Evolutionary conservation across 2,888 invertebrate genomes (phyloP).

Genomic region (Oligia fasciuncula): DNA sequence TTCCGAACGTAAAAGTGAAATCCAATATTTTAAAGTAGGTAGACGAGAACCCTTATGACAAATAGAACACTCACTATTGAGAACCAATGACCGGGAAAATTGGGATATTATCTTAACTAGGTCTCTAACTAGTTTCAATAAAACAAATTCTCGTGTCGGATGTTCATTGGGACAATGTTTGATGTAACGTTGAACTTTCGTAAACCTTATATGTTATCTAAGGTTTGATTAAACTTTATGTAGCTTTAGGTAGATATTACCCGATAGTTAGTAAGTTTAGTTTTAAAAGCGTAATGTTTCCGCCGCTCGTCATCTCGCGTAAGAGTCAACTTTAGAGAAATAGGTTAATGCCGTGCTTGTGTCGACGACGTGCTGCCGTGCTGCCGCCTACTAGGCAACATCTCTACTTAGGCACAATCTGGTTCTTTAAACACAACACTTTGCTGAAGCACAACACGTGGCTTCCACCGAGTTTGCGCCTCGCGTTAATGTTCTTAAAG

Average conservation of each 20-base stretch:
- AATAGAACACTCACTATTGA: slow-evolving; percentile 68
- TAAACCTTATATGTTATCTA: slow-evolving; percentile 21
- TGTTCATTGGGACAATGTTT: slow-evolving; percentile 54
- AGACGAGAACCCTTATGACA: slow-evolving; percentile 61
- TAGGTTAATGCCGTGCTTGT: slow-evolving; percentile 57
- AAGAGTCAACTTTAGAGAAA: slow-evolving; percentile 49
- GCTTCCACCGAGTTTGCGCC: slow-evolving; percentile 23
- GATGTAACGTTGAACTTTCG: slow-evolving; percentile 31
- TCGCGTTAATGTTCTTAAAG: slow-evolving; percentile 41
- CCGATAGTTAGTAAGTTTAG: slow-evolving; percentile 23
- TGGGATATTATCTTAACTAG: slow-evolving; percentile 73
- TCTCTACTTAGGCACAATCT: slow-evolving; percentile 51
- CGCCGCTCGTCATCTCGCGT: slow-evolving; percentile 31
- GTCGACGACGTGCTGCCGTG: slow-evolving; percentile 1
- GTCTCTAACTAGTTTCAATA: slow-evolving; percentile 64
- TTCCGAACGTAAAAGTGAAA: slow-evolving; percentile 41
- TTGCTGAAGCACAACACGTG: slow-evolving; percentile 29
- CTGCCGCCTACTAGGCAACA: slow-evolving; percentile 35
- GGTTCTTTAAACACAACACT: slow-evolving; percentile 56
- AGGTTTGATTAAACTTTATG: slow-evolving; percentile 24
- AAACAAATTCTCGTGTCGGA: slow-evolving; percentile 68
- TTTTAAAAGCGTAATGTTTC: slow-evolving; percentile 37
- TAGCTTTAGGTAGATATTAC: slow-evolving; percentile 32
- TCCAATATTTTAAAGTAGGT: slow-evolving; percentile 62
- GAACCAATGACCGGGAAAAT: slow-evolving; percentile 72